Evolutionary conservation across 2,888 invertebrate genomes (phyloP).

Genomic region (Platycnemis pennipes): DNA sequence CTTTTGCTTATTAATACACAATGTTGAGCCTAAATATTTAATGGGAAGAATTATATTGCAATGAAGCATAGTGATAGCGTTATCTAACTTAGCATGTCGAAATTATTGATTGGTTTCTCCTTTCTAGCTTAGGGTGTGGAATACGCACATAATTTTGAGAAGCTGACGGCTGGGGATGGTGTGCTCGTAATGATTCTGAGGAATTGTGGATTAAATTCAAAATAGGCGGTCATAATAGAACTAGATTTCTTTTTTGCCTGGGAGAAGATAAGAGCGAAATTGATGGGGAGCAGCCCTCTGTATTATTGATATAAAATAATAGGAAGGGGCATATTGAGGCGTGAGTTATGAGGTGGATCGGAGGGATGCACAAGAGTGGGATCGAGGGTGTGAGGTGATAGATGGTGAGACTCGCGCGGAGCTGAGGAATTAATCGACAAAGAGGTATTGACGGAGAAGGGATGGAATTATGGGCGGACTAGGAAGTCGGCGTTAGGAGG

Average conservation of each 20-base stretch:
- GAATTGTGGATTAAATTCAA: too few relatives aligned
- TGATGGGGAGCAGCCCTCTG: background rate
- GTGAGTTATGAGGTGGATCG: background rate
- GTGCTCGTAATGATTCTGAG: too few relatives aligned
- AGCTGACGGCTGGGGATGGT: too few relatives aligned
- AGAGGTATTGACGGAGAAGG: slow-evolving; percentile 41
- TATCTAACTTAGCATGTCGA: too few relatives aligned
- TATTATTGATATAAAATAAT: slow-evolving; percentile 22
- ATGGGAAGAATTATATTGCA: too few relatives aligned
- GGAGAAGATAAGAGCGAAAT: background rate
- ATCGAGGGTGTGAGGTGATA: background rate
- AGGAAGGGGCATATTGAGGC: background rate
- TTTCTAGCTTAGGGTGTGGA: too few relatives aligned
- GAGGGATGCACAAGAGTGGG: background rate
- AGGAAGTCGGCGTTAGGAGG: background rate
- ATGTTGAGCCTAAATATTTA: too few relatives aligned
- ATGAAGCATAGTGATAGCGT: too few relatives aligned
- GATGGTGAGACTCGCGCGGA: background rate
- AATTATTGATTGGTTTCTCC: too few relatives aligned
- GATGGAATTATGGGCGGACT: slow-evolving; percentile 29
- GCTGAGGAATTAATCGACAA: slow-evolving; percentile 57
- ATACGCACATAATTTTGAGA: too few relatives aligned
- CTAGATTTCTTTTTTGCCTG: background rate
- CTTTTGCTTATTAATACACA: too few relatives aligned
- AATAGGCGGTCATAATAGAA: background rate